Conservation (phyloP, 1,140 invertebrate genomes). For the roundworm (Caenorhabditis elegans) region DNA sequence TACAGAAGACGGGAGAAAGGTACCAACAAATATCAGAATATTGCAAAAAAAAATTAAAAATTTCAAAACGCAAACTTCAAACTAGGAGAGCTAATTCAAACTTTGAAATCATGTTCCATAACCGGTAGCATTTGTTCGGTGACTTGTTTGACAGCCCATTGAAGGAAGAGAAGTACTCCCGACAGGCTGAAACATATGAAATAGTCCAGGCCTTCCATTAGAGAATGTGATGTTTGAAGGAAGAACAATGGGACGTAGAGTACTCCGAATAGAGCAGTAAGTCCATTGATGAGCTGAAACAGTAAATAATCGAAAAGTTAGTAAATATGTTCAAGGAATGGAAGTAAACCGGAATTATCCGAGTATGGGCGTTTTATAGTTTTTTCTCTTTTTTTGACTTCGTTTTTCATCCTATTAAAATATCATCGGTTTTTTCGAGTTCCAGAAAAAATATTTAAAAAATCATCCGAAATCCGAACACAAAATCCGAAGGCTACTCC, state of each 20-base stretch:
- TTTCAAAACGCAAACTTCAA: neutral
- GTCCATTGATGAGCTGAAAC: neutral
- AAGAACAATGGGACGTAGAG: neutral
- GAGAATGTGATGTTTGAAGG: constrained; percentile 7
- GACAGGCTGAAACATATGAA: constrained; percentile 24
- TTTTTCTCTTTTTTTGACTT: too few relatives aligned
- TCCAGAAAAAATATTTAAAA: too few relatives aligned
- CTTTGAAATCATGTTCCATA: constrained; percentile 28
- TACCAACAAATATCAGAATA: neutral
- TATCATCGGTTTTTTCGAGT: too few relatives aligned
- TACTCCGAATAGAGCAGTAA: neutral
- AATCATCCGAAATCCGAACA: too few relatives aligned
- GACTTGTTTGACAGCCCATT: constrained; percentile 25
- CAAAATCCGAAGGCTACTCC: too few relatives aligned
- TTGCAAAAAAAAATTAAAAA: neutral
- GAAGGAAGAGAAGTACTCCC: neutral
- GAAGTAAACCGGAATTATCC: too few relatives aligned
- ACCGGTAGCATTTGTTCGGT: constrained; percentile 30
- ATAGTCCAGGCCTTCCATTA: constrained; percentile 10
- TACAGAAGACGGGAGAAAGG: too few relatives aligned
- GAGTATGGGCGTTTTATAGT: too few relatives aligned
- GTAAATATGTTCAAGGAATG: too few relatives aligned
- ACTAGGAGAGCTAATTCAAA: constrained; percentile 3
- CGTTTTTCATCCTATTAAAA: too few relatives aligned
- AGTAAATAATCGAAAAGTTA: too few relatives aligned